Base-by-base conservation (phyloP, 2,797 vertebrate species). In the Psittacula echo region DNA sequence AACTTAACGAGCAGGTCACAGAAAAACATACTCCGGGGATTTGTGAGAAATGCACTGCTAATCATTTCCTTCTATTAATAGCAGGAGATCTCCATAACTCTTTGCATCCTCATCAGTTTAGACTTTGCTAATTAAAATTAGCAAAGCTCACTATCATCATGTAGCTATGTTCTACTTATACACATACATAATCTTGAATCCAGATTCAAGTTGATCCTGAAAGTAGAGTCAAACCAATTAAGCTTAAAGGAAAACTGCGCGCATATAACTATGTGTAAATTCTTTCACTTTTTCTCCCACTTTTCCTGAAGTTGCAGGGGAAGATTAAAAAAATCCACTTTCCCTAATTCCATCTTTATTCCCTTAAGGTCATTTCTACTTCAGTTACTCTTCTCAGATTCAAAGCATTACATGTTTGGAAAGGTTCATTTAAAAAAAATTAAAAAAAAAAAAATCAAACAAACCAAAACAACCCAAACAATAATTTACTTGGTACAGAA, bases 101-200 rank as follows among this genome's bases (percentile, higher is more conserved):
- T 83, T 74, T 74, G 37, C 53, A 54, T 48, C 65, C 41, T 79
- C 34, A 90, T 64, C 39, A 80, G 32, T 85, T 96, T 80, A 85
- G 39, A 89, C 13, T 65, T 53, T 39, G 26, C 34, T 94, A 96
- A 83, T 93, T 88, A 93, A 95, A 93, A 87, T 88, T 67, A 89
- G 58, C 39, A 54, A 83, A 96, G 65, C 82, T 16, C 47, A 82
- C 48, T 71, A 18, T 50, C 18, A 78, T 60, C 30, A 41, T 17
- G 58, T 16, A 87, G 37, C 11, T 64, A 12, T 8, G 34, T 72
- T 86, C 44, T 47, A 75, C 27, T 84, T 61, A 18, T 19, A 79
- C 16, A 82, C 41, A 54, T 22, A 37, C 6, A 27, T n/a, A 66
- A 65, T 41, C 48, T 72, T 1, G 1, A 95, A 90, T 94, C 45